Base-by-base conservation (phyloP, 2,797 vertebrate species). In the Phataginus tetradactyla region DNA sequence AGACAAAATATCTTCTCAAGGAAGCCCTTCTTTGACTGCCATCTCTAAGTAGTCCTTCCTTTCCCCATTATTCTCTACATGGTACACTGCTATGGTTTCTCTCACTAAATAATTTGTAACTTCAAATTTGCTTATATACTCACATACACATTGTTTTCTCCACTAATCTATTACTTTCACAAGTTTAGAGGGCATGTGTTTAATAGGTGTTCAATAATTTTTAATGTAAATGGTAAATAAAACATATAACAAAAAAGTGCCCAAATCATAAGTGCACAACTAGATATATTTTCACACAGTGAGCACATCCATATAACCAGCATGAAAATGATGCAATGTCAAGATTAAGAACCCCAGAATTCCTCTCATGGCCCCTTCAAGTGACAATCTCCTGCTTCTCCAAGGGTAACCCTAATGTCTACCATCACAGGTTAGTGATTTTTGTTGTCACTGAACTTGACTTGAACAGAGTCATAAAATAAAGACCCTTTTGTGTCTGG, bases 181-280 rank as follows among this genome's bases (percentile, higher is more conserved):
- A 42, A 90, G 45, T 79, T 86, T 20, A 94, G 64, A 96, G 68
- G 80, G 3, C 8, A 45, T 59, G 15, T 45, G 13, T 45, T 94
- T 81, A 78, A 88, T 21, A 84, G 89, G 7, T 72, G 27, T 63
- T 66, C 34, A 88, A 45, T 80, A 53, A 61, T 81, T 94, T 87
- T 83, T 79, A 88, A 94, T 83, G 39, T 72, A 95, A 97, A 93
- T 81, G 51, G n/a, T 59, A 90, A 51, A 17, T 64, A 83, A 69
- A 83, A 81, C 21, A 45, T 42, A 77, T 1, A 86, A 64, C 25
- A 96, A 39, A 87, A 93, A 94, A 86, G 32, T 27, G 32, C 7
- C 64, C 27, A 57, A 80, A 87, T 45, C 61, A 0, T 68, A 83
- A 92, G n/a, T 68, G 14, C 72, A 74, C n/a, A 75, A 49, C 49